Conservation (phyloP, 2,888 invertebrate species). For the Synergus gifuensis region DNA sequence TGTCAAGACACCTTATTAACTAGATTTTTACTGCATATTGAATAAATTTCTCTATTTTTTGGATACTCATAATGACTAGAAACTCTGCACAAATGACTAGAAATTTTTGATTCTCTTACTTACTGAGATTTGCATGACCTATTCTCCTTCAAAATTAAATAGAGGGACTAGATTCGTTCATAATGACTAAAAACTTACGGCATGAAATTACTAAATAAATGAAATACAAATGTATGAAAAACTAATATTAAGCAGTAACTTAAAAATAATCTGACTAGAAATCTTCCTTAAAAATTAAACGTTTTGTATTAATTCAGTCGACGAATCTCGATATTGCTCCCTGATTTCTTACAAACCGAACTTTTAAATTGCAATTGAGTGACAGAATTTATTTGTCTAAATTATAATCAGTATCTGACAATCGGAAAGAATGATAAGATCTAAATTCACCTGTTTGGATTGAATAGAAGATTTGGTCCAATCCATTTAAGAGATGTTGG, state of each 20-base stretch:
- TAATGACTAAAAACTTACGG: not conserved
- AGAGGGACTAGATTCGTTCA: not conserved
- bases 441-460: constrained; percentile 4
- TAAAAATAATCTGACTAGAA: constrained; percentile 61
- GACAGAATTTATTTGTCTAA: not conserved
- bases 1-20: not conserved
- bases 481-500: not conserved
- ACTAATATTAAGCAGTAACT: constrained; percentile 21
- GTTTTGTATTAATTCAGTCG: constrained; percentile 36
- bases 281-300: constrained; percentile 48
- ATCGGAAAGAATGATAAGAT: not conserved
- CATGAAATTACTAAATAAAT: not conserved
- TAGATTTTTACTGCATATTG: not conserved
- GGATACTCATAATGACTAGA: not conserved
- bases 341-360: not conserved
- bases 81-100: not conserved
- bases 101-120: not conserved
- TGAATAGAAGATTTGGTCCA: not conserved
- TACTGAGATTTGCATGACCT: not conserved
- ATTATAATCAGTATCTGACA: not conserved
- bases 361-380: too few relatives aligned
- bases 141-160: not conserved
- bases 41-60: not conserved
- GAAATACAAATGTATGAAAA: too few relatives aligned
- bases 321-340: not conserved